These are phyloP conservation scores for Pocillopora damicornis DNA, from an alignment of 64 coral and sea anemone species.

Conservation along the genomic window DNA sequence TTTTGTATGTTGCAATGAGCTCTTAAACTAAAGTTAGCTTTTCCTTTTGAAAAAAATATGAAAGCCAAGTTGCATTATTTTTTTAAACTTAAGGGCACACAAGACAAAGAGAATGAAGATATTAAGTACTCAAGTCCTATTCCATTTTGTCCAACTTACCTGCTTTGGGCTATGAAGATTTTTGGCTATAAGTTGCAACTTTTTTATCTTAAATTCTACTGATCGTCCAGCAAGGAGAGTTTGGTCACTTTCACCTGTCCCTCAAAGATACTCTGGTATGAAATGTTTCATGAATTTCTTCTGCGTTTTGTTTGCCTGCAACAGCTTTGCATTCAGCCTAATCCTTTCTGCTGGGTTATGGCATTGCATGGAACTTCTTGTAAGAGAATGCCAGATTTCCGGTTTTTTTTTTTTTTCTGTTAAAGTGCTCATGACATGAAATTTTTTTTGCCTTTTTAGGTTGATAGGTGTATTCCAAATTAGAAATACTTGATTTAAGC, in stretches of 20 bases:
- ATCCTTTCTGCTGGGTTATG: not conserved
- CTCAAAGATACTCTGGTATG: not conserved
- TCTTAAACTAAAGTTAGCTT: not conserved
- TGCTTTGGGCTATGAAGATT: not conserved
- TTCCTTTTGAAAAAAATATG: not conserved
- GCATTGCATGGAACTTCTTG: not conserved
- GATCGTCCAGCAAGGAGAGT: not conserved
- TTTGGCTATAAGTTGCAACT: not conserved
- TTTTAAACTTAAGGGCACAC: not conserved
- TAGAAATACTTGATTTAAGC: too few relatives aligned
- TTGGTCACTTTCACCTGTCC: not conserved
- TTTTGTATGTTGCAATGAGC: not conserved
- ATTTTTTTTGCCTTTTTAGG: too few relatives aligned
- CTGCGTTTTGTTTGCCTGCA: not conserved
- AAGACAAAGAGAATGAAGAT: too few relatives aligned
- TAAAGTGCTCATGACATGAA: too few relatives aligned
- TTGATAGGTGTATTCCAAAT: too few relatives aligned
- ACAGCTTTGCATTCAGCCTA: not conserved
- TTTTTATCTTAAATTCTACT: not conserved
- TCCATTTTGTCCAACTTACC: not conserved
- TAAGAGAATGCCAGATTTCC: conserved; percentile 11
- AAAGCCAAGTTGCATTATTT: not conserved
- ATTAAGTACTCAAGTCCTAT: too few relatives aligned
- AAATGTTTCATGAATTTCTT: not conserved
- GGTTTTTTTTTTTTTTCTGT: not conserved